phyloP scores from a whole-genome alignment of 2,888 invertebrate species.

The Nowickia ferox region DNA sequence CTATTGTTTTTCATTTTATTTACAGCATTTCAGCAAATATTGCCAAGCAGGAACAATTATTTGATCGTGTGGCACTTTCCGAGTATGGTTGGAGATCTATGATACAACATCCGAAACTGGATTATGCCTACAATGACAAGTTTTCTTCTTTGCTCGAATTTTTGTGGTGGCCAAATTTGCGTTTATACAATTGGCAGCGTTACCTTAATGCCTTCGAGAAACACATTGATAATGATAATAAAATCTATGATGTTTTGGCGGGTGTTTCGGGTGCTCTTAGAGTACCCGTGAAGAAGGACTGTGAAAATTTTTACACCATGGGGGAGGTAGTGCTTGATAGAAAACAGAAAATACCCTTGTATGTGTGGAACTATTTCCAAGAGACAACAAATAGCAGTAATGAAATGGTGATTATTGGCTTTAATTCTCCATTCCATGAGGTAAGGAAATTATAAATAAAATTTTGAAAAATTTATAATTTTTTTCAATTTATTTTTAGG shows the following conservation, averaged over 20 bases:
- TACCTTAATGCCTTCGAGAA: slow-evolving; percentile 42
- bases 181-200: slow-evolving; percentile 62
- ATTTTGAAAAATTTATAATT: not conserved
- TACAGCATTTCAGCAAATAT: not conserved
- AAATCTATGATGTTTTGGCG: slow-evolving; percentile 50
- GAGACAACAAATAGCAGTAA: not conserved
- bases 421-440: slow-evolving; percentile 66
- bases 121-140: not conserved
- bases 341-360: slow-evolving; percentile 51
- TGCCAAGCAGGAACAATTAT: not conserved
- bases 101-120: slow-evolving; percentile 5
- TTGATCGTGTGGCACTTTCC: not conserved
- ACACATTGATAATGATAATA: slow-evolving; percentile 24
- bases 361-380: slow-evolving; percentile 68
- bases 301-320: slow-evolving; percentile 14
- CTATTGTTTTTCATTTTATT: not conserved
- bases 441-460: slow-evolving; percentile 26
- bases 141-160: slow-evolving; percentile 53
- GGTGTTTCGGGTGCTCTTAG: slow-evolving; percentile 42
- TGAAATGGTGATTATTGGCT: slow-evolving; percentile 63
- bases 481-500: slow-evolving; percentile 32
- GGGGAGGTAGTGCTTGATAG: not conserved
- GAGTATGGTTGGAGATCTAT: slow-evolving; percentile 20
- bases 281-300: not conserved
- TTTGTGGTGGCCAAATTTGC: slow-evolving; percentile 66